Evolutionary conservation across 2,797 vertebrate species (phyloP), one percentile per base, ranked within the genome.

Genomic region (Sebastes vulpes): DNA sequence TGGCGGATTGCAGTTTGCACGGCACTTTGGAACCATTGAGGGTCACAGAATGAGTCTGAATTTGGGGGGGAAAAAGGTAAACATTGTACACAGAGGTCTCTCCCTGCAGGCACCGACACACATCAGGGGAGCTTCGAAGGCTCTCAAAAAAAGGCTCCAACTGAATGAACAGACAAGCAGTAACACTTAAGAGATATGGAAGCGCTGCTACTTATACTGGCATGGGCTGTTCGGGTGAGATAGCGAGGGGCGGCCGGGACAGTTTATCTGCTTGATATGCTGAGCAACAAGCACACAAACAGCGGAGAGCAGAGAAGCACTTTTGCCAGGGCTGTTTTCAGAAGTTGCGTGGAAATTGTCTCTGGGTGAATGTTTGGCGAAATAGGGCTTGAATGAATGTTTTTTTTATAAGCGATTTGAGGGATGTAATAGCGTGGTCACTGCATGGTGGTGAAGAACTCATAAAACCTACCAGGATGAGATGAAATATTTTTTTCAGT

Each of bases 81-180:
- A 85, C 84, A 84, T 57, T 88, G 75, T 78, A 87, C 79, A 92
- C 82, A 88, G 85, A 87, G 82, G 82, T 83, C 83, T 89, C 81
- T 88, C 87, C 88, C 88, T 64, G 86, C 92, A 88, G 90, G 86
- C 91, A 80, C 76, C 66, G 89, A 93, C 91, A 92, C 84, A 91
- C 89, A 87, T 90, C 91, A 84, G 79, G 92, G 86, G 82, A 91
- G 89, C 87, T 87, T 87, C 42, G 70, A n/a, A 91, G 83, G 88
- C 88, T 91, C 94, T 91, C 84, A 87, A 84, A 42, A 92, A 65
- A 95, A 94, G 94, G 94, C 95, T 96, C 94, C 93, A 90, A 96
- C 95, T 96, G 95, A 96, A 96, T 95, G 93, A 95, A 95, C 95
- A 96, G 94, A 95, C 96, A 96, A 96, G 95, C 95, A 95, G 92